Evolutionary conservation across 1,140 invertebrate species (phyloP), one percentile per base, ranked within the genome.

Genomic region (Caerostris extrusa): DNA sequence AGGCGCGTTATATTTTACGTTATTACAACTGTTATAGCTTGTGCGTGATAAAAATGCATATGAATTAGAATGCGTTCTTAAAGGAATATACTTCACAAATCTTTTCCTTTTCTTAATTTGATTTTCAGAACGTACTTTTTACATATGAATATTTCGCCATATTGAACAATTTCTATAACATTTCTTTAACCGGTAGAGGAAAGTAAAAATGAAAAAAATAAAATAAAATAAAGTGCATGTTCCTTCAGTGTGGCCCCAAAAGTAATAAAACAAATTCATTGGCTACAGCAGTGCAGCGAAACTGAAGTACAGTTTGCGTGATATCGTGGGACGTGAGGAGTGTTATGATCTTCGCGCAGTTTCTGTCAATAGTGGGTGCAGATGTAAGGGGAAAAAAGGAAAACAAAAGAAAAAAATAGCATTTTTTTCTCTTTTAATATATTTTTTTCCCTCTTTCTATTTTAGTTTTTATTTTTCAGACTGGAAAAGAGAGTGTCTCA

Each of bases 221-320:
- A 4, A n/a, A 17, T 7, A 5, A n/a, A 3, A 85, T 71, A 0
- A 4, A n/a, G 14, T 7, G 3, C 55, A 3, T 57, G 55, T 71
- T 71, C 7, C 64, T 55, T 19, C 50, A 71, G 67, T 12, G 14
- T 57, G 5, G 61, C 71, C 64, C 7, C 19, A 56, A 34, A 50
- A 69, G 85, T 61, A 90, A 90, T 90, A 90, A 90, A 90, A 91
- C 57, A 82, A 91, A 91, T 91, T 81, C 71, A 90, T 71, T 71
- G 64, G 53, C 56, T 19, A n/a, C n/a, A n/a, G 60, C 55, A 12
- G 55, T 50, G 7, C 10, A 12, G 55, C 17, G 60, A 55, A 69
- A 60, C 34, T 55, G 7, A 61, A 58, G 53, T 53, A 5, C 8
- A 14, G 69, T 60, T 91, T 60, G 89, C 89, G 89, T 91, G 89